Base-by-base conservation (phyloP, 2,888 invertebrate genomes). In the Rhimphoctona megacephalus region DNA sequence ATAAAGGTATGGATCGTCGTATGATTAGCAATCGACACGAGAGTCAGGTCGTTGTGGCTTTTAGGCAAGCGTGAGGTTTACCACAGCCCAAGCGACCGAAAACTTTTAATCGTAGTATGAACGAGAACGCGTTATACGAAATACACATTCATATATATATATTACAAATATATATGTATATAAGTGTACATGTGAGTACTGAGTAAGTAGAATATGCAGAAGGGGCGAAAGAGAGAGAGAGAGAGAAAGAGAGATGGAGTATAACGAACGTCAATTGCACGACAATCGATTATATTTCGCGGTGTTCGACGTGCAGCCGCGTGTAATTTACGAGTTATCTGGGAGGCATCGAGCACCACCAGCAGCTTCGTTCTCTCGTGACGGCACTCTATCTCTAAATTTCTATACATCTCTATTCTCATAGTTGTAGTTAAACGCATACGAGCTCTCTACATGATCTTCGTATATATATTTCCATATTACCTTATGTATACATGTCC, bases 321-420 rank as follows among this genome's bases (percentile, higher is more conserved):
- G 86, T 86, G 90, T 90, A 91, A 92, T 92, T 92, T 92, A 92
- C 92, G 92, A 90, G 90, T 90, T 90, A 90, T 89, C 91, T 88
- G 88, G 83, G 79, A 86, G 74, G 82, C 78, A 82, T 85, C 79
- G 85, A 85, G 81, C 76, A 81, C 70, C 72, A 74, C 39, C 52
- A 57, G 36, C 77, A 66, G 82, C 79, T 79, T 85, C 85, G 83
- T 82, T 79, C 78, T 49, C 78, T 85, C 85, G 7, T 74, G 72
- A 43, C 66, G 66, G 36, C 64, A 46, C 69, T 82, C 72, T 73
- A 77, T 67, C 64, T 78, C 43, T 67, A 77, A 64, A 33, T 67
- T 61, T 67, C 77, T 66, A 67, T 78, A 78, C 66, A 25, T 77
- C 64, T 61, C 69, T 39, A 49, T 52, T 77, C 25, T 61, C 80